These are phyloP conservation scores for Drosophila mettleri DNA, from an alignment of 2,888 invertebrate genomes.

Conservation along the genomic window DNA sequence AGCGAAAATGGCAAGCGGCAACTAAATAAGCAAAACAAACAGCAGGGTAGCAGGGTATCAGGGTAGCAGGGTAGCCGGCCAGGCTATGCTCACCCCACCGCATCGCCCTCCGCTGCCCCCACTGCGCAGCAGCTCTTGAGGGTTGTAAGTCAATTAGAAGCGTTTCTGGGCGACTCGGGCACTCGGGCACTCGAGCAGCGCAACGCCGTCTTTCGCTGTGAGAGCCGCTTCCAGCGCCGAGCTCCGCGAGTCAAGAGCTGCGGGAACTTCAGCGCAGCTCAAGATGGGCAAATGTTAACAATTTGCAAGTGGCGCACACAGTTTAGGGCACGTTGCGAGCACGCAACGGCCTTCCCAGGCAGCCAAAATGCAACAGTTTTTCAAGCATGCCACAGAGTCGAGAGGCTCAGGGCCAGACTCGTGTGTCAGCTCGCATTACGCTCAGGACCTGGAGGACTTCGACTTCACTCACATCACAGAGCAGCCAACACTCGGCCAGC, in stretches of 20 bases:
- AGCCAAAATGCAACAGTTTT: slow-evolving; percentile 71
- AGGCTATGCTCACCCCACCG: neutral
- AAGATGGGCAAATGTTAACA: slow-evolving; percentile 68
- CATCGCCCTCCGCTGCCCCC: neutral
- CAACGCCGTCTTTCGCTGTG: slow-evolving; percentile 25
- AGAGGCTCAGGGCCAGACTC: slow-evolving; percentile 47
- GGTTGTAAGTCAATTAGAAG: slow-evolving; percentile 73
- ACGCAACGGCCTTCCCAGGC: slow-evolving; percentile 50
- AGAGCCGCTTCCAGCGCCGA: slow-evolving; percentile 11
- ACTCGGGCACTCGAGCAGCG: slow-evolving; percentile 48
- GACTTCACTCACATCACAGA: slow-evolving; percentile 18
- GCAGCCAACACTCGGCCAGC: slow-evolving; percentile 15
- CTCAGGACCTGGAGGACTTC: slow-evolving; percentile 43
- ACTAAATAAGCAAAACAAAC: slow-evolving; percentile 77
- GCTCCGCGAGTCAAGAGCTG: slow-evolving; percentile 9
- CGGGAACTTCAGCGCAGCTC: slow-evolving; percentile 11
- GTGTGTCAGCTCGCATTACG: slow-evolving; percentile 75
- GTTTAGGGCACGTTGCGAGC: slow-evolving; percentile 54
- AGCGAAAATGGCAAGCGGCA: slow-evolving; percentile 69
- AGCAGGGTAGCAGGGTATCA: slow-evolving; percentile 35
- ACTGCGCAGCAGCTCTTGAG: slow-evolving; percentile 1
- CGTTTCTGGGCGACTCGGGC: slow-evolving; percentile 56
- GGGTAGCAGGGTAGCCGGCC: too few species aligned
- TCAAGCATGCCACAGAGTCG: slow-evolving; percentile 36
- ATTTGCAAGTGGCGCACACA: slow-evolving; percentile 69